Percentiles rank a stretch among this genome's conserved stretches.
These are phyloP conservation scores for Limosa lapponica DNA, from an alignment of 2,797 vertebrate species.

Conservation along the genomic window DNA sequence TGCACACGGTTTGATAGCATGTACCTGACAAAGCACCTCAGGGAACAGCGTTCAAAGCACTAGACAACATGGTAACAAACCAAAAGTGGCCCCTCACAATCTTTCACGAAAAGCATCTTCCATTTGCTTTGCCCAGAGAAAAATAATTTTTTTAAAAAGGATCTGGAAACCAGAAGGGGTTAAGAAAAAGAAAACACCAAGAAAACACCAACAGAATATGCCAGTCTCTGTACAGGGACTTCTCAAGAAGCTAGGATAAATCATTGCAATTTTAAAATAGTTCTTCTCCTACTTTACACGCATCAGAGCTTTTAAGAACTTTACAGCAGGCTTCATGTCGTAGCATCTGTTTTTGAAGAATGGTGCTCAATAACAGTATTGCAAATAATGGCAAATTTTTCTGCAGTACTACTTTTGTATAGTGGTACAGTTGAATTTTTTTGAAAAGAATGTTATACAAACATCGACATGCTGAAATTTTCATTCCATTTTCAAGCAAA, in stretches of 20 bases:
- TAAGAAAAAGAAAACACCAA: background rate
- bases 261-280: conserved; percentile 31
- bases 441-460: background rate
- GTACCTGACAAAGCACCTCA: background rate
- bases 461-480: background rate
- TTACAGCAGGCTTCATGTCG: background rate
- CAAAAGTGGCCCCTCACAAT: background rate
- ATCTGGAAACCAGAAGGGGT: background rate
- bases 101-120: background rate
- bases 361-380: background rate
- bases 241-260: conserved; percentile 33
- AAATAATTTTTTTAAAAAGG: background rate
- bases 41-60: background rate
- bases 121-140: background rate
- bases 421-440: background rate
- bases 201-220: background rate
- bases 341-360: background rate
- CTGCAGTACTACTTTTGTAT: background rate
- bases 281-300: background rate
- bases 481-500: background rate
- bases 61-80: background rate
- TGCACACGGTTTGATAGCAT: background rate
- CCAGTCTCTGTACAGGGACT: conserved; percentile 3
- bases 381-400: background rate
- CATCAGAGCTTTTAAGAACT: background rate